Percentiles rank a stretch among this genome's conserved stretches.
Evolutionary conservation across 2,113 vertebrate species (phyloP).

Genomic region (Thryonomys swinderianus): DNA sequence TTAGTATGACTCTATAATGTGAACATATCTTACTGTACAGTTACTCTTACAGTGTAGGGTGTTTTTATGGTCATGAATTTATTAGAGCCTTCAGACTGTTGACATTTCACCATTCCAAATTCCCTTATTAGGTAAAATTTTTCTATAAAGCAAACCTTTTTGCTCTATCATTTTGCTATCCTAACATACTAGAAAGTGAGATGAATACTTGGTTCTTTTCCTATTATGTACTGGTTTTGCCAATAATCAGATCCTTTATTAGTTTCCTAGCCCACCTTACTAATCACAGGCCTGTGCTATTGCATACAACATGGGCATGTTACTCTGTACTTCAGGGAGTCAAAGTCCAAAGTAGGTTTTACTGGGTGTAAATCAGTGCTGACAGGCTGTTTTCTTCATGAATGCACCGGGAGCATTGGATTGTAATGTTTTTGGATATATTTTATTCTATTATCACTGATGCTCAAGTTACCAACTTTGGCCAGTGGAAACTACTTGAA

Average conservation of each 20-base stretch:
- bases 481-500: not conserved
- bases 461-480: conserved; percentile 1
- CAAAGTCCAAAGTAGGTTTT: not conserved
- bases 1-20: not conserved
- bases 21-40: not conserved
- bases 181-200: not conserved
- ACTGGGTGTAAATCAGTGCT: not conserved
- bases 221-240: conserved; percentile 4
- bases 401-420: not conserved
- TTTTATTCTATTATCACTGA: not conserved
- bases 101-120: not conserved
- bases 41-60: not conserved
- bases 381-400: not conserved
- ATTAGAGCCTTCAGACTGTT: not conserved
- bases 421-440: not conserved
- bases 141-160: conserved; percentile 1
- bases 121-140: conserved; percentile 40
- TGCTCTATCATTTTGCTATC: not conserved
- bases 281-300: not conserved
- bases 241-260: not conserved
- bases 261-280: not conserved
- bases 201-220: not conserved
- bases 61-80: not conserved
- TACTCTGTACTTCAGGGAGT: not conserved
- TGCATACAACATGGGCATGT: not conserved